Conservation (phyloP, 1,140 invertebrate species). For the Zaprionus taronus region DNA sequence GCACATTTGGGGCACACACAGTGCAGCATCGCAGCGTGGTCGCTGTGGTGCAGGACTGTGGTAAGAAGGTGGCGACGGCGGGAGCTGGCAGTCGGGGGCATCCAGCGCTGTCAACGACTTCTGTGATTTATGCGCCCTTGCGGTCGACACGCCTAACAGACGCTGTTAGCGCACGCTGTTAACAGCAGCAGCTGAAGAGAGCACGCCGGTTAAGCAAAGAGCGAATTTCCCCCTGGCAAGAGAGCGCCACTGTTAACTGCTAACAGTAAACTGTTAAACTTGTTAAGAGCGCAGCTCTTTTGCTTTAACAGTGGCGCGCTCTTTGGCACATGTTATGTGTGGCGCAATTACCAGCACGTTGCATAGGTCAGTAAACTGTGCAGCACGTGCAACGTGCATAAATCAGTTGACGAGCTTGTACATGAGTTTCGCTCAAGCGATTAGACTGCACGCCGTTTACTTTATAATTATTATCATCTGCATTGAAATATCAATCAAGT, state of each 20-base stretch:
- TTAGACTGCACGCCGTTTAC: neutral
- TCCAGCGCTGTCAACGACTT: conserved; percentile 49
- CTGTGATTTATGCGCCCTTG: conserved; percentile 49
- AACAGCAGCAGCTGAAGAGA: conserved; percentile 19
- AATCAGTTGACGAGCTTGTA: conserved; percentile 21
- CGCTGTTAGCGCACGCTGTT: conserved; percentile 19
- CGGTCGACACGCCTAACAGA: conserved; percentile 25
- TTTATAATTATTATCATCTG: conserved; percentile 8
- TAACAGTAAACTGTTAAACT: conserved; percentile 24
- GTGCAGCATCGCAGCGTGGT: neutral
- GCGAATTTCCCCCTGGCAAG: conserved; percentile 48
- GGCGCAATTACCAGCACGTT: conserved; percentile 4
- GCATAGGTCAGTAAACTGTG: conserved; percentile 36
- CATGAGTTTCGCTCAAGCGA: neutral
- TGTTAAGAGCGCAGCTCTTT: conserved; percentile 41
- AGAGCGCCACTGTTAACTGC: conserved; percentile 36
- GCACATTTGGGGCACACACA: conserved; percentile 72
- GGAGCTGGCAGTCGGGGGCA: conserved; percentile 17
- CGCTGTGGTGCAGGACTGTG: neutral
- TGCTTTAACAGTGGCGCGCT: neutral
- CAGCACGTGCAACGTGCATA: conserved; percentile 35
- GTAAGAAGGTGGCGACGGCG: neutral
- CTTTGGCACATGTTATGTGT: conserved; percentile 13
- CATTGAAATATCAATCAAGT: conserved; percentile 6
- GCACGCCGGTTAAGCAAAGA: conserved; percentile 21